phyloP scores from a whole-genome alignment of 1,140 invertebrate species.

The Magallana ariakensis region DNA sequence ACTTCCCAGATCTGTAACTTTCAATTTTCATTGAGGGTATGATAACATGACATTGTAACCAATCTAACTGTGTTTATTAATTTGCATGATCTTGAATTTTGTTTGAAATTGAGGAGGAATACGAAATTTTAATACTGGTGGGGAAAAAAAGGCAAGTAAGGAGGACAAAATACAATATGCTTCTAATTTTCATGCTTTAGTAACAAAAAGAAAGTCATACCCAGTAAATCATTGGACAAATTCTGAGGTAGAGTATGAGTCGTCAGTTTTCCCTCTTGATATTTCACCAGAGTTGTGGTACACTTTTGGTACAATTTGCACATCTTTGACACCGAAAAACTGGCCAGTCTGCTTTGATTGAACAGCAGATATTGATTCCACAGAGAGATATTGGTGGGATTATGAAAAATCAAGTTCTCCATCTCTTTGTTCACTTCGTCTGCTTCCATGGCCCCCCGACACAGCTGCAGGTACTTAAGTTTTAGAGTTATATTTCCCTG shows the following conservation, averaged over 20 bases:
- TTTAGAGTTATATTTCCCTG: constrained; percentile 77
- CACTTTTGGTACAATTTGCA: constrained; percentile 78
- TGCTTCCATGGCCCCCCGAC: constrained; percentile 75
- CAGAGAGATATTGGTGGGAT: constrained; percentile 77
- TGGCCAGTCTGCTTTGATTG: constrained; percentile 76
- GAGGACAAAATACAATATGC: too few relatives aligned
- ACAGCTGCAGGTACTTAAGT: constrained; percentile 77
- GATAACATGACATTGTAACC: too few relatives aligned
- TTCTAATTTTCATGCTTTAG: too few relatives aligned
- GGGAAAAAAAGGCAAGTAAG: background rate
- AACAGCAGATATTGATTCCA: constrained; percentile 80
- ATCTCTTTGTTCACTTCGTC: constrained; percentile 78
- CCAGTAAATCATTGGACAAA: constrained; percentile 69
- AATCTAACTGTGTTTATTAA: too few relatives aligned
- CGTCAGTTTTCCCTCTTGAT: constrained; percentile 63
- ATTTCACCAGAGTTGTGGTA: constrained; percentile 70
- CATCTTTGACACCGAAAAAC: constrained; percentile 76
- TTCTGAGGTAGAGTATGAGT: constrained; percentile 57
- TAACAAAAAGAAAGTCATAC: constrained; percentile 60
- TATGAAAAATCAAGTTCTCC: constrained; percentile 79
- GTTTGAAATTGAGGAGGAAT: too few relatives aligned
- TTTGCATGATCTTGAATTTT: background rate
- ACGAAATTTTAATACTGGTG: background rate
- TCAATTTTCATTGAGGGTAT: too few relatives aligned
- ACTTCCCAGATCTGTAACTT: too few relatives aligned